Evolutionary conservation across 2,113 vertebrate species (phyloP), one percentile per base, ranked within the genome.

Genomic region (Canis aureus): DNA sequence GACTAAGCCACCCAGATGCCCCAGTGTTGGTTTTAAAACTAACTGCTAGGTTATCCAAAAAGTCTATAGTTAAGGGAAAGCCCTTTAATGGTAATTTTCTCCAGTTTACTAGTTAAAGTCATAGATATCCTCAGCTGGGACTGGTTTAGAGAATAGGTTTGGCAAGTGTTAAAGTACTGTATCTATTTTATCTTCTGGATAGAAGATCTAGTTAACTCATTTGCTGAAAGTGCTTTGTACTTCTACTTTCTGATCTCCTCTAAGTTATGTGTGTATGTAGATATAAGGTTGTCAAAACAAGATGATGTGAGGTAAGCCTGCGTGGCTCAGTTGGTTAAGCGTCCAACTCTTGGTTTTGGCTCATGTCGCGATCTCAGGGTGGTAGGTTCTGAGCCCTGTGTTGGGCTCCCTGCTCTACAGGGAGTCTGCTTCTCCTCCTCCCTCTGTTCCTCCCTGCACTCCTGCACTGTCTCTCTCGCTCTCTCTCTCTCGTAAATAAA

Each of bases 101-200:
- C 20, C 19, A 89, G 0, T 35, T 88, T 53, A 78, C 22, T 83
- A 43, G 17, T 89, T 85, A 73, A 0, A 25, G 83, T 66, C 92
- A 13, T 91, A 49, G 89, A 10, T 91, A 51, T 49, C 22, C 27
- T 23, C 23, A 2, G 25, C 16, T n/a, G 22, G 8, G 7, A 51
- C 79, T 91, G 4, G 55, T 89, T 93, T 66, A 96, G 95, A 86
- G 74, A 87, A 25, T 87, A 71, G 29, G 12, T 53, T 92, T 94
- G 74, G 16, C 27, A 64, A 1, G 43, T 67, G 22, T 88, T 88
- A 73, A 91, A 92, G 76, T 80, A 51, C 49, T 0, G 11, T 79
- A 81, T 74, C 38, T 94, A 4, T 87, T 89, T n/a, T 67, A 53
- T 53, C 5, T 92, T 80, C 9, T 90, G 32, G 38, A 69, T 35